Base-by-base conservation (phyloP, 2,113 vertebrate genomes). In the Spea bombifrons region DNA sequence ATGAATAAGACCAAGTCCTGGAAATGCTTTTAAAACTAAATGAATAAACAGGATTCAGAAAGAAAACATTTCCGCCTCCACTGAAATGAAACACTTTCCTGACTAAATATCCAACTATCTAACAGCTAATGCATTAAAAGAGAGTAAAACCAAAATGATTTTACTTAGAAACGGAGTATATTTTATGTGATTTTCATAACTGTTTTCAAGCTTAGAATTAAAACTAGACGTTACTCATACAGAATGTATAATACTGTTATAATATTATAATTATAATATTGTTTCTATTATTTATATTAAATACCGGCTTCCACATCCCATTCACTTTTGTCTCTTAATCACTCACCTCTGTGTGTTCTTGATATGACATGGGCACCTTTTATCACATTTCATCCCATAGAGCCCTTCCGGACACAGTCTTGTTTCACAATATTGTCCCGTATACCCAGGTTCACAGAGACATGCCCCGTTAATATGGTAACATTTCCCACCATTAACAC, bases 341-440 rank as follows among this genome's bases (percentile, higher is more conserved):
- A 17, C 61, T 84, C 89, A 99, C 97, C 96, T 97, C 65, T 79
- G 90, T 8, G 96, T 98, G 86, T 94, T 93, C 10, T 84, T 87
- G 76, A 83, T 55, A 50, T 94, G 86, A 86, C 97, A 99, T 0
- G 95, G 96, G 71, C 97, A 99, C 76, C 50, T 90, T 79, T 86
- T 93, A 55, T 97, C 92, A 78, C 97, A 99, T n/a, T 83, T 94
- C 64, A 95, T 92, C 76, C 97, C 95, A 0, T 99, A 99, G 75
- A 88, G 79, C 0, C 92, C 92, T 9, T 96, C 92, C 0, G 91
- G 84, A 79, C 97, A 99, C 48, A 97, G 87, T 13, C 96, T 92
- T 0, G 90, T 88, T 76, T 96, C 93, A 1, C 97, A 99, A 16
- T n/a, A 87, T 69, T 93, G 89, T 0, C 97, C 97, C 0, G 91